Evolutionary conservation across 2,888 invertebrate species (phyloP).

Genomic region (Aelia acuminata): DNA sequence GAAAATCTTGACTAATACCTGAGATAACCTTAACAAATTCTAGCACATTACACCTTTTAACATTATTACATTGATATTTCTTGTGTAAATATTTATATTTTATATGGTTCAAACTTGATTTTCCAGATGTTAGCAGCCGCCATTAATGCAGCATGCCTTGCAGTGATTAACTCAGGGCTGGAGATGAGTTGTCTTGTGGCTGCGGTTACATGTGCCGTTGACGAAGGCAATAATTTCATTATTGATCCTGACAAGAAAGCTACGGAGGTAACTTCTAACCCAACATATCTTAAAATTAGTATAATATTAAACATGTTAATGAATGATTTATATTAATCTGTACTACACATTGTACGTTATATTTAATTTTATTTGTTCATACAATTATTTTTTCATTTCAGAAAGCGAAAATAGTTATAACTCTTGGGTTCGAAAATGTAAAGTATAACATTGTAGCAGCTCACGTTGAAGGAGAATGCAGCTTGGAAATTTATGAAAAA

Average conservation of each 20-base stretch:
- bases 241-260: slow-evolving; percentile 74
- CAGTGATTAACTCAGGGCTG: slow-evolving; percentile 86
- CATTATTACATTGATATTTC: no score
- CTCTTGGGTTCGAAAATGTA: slow-evolving; percentile 82
- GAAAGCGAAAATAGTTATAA: slow-evolving; percentile 76
- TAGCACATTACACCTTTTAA: no score
- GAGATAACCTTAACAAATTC: no score
- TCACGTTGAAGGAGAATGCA: slow-evolving; percentile 80
- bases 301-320: no score
- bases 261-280: slow-evolving; percentile 12
- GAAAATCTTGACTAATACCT: no score
- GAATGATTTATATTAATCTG: background rate
- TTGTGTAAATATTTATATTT: no score
- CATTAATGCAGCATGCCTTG: slow-evolving; percentile 86
- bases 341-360: no score
- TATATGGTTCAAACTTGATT: background rate
- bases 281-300: no score
- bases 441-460: slow-evolving; percentile 75
- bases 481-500: slow-evolving; percentile 77
- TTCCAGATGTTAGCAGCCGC: slow-evolving; percentile 82
- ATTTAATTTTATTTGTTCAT: no score
- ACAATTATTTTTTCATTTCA: slow-evolving; percentile 67
- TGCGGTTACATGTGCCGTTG: slow-evolving; percentile 82
- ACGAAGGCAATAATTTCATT: slow-evolving; percentile 74
- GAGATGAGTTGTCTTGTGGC: slow-evolving; percentile 87